Percentiles rank a stretch among this genome's conserved stretches.
Evolutionary conservation across 2,888 invertebrate genomes (phyloP).

Genomic region (Herminia tarsipennalis): DNA sequence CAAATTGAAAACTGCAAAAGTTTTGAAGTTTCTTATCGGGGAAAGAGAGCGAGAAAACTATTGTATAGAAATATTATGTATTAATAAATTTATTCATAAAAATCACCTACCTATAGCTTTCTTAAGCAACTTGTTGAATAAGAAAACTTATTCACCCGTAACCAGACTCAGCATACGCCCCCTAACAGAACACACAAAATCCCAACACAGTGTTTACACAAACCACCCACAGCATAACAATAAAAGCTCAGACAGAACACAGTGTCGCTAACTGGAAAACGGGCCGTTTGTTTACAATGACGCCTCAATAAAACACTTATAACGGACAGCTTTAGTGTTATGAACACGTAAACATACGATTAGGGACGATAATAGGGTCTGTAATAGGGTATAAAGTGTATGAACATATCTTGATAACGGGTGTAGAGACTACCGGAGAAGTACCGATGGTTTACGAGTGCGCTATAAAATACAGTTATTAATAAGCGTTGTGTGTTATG

Average conservation of each 20-base stretch:
- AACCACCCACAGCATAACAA: slow-evolving; percentile 14
- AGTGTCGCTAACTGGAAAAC: slow-evolving; percentile 35
- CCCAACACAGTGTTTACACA: slow-evolving; percentile 15
- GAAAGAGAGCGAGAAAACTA: too few relatives aligned
- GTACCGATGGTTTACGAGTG: slow-evolving; percentile 10
- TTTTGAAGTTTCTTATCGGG: too few relatives aligned
- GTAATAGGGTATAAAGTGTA: slow-evolving; percentile 49
- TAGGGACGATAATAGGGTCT: slow-evolving; percentile 51
- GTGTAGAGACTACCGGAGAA: slow-evolving; percentile 1
- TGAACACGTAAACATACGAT: slow-evolving; percentile 64
- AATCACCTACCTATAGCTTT: too few relatives aligned
- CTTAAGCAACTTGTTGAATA: too few relatives aligned
- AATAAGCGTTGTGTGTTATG: slow-evolving; percentile 28
- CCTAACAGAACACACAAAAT: not conserved
- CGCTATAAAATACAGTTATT: slow-evolving; percentile 38
- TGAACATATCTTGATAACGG: slow-evolving; percentile 34
- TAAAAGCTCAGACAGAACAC: slow-evolving; percentile 23
- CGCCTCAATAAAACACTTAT: slow-evolving; percentile 57
- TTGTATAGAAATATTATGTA: too few relatives aligned
- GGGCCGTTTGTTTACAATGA: slow-evolving; percentile 39
- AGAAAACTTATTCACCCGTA: too few relatives aligned
- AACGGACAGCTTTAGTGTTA: slow-evolving; percentile 55
- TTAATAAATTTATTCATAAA: too few relatives aligned
- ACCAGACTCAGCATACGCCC: not conserved
- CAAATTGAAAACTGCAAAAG: too few relatives aligned